Evolutionary conservation across 2,113 vertebrate genomes (phyloP).

Genomic region (Cavia porcellus): DNA sequence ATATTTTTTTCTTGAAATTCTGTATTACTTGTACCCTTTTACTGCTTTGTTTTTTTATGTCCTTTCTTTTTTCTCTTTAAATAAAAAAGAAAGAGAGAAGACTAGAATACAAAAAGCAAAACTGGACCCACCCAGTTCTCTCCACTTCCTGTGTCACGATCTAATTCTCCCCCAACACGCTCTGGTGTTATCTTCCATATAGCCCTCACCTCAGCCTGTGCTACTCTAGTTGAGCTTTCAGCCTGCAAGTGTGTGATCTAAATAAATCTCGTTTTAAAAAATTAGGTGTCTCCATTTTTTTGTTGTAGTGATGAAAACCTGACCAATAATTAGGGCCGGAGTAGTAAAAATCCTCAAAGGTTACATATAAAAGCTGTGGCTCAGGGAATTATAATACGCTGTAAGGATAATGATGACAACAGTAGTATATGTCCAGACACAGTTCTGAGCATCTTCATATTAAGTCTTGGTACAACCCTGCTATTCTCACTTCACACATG

Average conservation of each 20-base stretch:
- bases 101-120: neutral
- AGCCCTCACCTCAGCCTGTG: neutral
- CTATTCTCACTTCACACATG: neutral
- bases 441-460: constrained; percentile 19
- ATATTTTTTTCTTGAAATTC: too few species aligned
- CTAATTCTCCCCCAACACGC: neutral
- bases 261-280: neutral
- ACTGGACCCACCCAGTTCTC: neutral
- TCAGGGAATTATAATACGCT: neutral
- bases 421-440: neutral
- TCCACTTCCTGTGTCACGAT: neutral
- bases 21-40: too few species aligned
- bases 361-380: neutral
- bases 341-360: neutral
- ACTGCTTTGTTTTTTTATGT: too few species aligned
- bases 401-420: neutral
- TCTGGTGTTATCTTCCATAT: neutral
- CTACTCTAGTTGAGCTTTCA: neutral
- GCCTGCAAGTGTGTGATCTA: neutral
- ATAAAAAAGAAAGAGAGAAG: neutral
- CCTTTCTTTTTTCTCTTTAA: too few species aligned
- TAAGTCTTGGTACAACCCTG: constrained; percentile 12
- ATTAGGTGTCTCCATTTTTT: neutral
- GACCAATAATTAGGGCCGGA: neutral
- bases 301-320: neutral